Evolutionary conservation across 1,140 invertebrate genomes (phyloP).

Genomic region (Heliconius nattereri): DNA sequence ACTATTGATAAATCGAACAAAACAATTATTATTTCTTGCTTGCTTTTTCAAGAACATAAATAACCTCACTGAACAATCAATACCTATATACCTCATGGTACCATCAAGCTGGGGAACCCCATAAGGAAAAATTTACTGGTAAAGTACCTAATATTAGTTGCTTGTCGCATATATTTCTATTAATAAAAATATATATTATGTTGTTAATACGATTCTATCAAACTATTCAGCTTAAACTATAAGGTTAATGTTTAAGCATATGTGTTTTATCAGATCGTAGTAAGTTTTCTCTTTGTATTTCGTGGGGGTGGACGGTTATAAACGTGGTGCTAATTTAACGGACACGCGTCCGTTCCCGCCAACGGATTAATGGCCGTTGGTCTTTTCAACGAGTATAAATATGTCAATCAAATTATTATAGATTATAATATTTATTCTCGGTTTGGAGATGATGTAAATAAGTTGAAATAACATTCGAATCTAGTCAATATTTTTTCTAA

Average conservation of each 20-base stretch:
- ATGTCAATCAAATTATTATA: background rate
- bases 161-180: background rate
- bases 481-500: no score
- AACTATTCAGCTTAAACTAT: background rate
- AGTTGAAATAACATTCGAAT: no score
- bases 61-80: background rate
- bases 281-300: background rate
- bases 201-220: no score
- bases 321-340: slow-evolving; percentile 60
- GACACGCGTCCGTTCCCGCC: slow-evolving; percentile 5
- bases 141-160: background rate
- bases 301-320: slow-evolving; percentile 49
- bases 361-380: slow-evolving; percentile 8
- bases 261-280: background rate
- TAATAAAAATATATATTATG: background rate
- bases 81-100: background rate
- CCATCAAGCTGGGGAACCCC: background rate
- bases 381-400: background rate
- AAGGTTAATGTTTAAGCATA: background rate
- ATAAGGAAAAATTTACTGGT: background rate
- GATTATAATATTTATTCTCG: no score
- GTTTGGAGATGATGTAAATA: no score
- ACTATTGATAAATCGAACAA: background rate
- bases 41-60: background rate
- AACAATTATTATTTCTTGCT: background rate